Evolutionary conservation across 2,888 invertebrate genomes (phyloP).

Genomic region (Leptopilina syphax): DNA sequence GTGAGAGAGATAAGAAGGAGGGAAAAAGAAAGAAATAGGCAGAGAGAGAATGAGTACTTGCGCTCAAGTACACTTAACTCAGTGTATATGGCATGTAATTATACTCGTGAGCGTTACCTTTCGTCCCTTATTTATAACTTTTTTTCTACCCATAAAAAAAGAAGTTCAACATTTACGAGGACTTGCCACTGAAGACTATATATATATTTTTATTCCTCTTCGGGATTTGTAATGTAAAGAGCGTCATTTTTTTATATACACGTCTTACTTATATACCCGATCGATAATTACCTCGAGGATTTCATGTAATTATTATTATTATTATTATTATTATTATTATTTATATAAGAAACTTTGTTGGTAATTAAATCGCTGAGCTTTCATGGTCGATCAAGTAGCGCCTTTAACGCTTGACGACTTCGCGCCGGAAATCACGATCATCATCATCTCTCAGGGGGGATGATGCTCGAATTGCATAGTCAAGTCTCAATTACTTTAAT

Average conservation of each 20-base stretch:
- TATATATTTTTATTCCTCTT: background rate
- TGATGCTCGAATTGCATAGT: conserved; percentile 4
- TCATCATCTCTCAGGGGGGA: background rate
- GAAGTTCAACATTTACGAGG: conserved; percentile 3
- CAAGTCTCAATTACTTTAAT: conserved; percentile 21
- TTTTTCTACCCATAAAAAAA: background rate
- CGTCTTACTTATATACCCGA: background rate
- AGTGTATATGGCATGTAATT: conserved; percentile 61
- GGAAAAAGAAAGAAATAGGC: too few species aligned
- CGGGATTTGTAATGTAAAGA: background rate
- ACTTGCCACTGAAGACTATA: conserved; percentile 4
- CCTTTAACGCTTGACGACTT: conserved; percentile 11
- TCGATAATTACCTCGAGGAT: conserved; percentile 18
- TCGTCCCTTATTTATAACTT: conserved; percentile 56
- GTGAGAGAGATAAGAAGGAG: too few species aligned
- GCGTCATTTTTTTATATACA: background rate
- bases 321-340: too few species aligned
- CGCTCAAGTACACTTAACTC: conserved; percentile 47
- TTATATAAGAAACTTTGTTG: background rate
- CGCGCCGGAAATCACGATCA: background rate
- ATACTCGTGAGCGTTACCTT: conserved; percentile 61
- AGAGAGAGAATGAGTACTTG: conserved; percentile 24
- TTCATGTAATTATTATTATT: background rate
- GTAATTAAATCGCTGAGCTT: conserved; percentile 25
- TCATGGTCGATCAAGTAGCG: conserved; percentile 7